phyloP scores from a whole-genome alignment of 2,113 vertebrate species.

The Arothron firmamentum region DNA sequence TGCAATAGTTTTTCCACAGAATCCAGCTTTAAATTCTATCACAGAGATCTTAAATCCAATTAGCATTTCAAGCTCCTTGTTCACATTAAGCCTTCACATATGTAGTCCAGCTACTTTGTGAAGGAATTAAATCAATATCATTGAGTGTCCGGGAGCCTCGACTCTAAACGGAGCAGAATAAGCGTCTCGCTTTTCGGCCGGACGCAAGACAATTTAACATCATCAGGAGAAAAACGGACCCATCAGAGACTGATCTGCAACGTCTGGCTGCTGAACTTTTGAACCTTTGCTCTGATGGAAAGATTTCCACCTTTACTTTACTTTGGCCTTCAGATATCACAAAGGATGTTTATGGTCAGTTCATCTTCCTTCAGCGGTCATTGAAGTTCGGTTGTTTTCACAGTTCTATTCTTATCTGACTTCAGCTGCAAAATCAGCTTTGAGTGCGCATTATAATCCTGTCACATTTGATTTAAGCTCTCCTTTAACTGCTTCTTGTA shows the following conservation, averaged over 20 bases:
- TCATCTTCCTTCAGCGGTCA: too few species aligned
- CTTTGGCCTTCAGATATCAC: not conserved
- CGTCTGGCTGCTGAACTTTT: not conserved
- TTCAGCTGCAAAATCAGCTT: slow-evolving; percentile 11
- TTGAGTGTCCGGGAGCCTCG: slow-evolving; percentile 31
- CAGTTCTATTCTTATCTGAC: too few species aligned
- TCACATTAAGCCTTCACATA: slow-evolving; percentile 43
- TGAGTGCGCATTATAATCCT: not conserved
- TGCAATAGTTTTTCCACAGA: slow-evolving; percentile 21
- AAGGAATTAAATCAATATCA: slow-evolving; percentile 44
- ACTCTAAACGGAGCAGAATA: slow-evolving; percentile 23
- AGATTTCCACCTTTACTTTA: not conserved
- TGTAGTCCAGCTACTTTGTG: slow-evolving; percentile 33
- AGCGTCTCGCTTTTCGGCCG: slow-evolving; percentile 14
- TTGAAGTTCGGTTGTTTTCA: too few species aligned
- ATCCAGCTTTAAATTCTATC: slow-evolving; percentile 28
- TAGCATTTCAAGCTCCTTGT: slow-evolving; percentile 37
- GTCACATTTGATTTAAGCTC: not conserved
- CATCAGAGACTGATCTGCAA: too few species aligned
- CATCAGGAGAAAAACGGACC: not conserved
- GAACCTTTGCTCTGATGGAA: too few species aligned
- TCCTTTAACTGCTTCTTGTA: slow-evolving; percentile 3
- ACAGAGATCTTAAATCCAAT: slow-evolving; percentile 26
- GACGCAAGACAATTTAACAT: slow-evolving; percentile 22
- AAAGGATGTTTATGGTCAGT: too few species aligned